These are phyloP conservation scores for Drosophila sturtevanti DNA, from an alignment of 1,140 invertebrate species.

Conservation along the genomic window DNA sequence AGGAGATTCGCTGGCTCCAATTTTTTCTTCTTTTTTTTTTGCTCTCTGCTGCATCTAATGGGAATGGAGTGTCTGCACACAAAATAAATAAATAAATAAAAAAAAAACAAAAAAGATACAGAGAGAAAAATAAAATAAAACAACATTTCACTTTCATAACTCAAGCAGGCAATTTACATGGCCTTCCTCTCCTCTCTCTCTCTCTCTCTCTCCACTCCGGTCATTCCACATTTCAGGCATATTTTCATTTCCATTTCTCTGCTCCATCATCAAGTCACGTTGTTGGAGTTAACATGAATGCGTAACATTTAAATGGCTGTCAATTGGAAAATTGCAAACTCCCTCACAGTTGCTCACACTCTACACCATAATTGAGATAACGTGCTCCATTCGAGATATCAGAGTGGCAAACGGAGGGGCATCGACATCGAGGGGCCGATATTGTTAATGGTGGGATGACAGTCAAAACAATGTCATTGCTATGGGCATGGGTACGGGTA, in stretches of 20 bases:
- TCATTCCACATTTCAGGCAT: not conserved
- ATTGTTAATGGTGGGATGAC: not conserved
- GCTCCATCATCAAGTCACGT: constrained; percentile 35
- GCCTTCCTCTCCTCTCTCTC: constrained; percentile 16
- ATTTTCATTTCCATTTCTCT: constrained; percentile 1
- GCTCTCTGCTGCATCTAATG: constrained; percentile 45
- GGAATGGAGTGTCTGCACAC: not conserved
- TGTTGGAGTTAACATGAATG: constrained; percentile 42
- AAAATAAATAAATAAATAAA: too few relatives aligned
- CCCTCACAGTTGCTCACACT: constrained; percentile 22
- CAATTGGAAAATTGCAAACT: constrained; percentile 53
- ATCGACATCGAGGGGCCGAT: not conserved
- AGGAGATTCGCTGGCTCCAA: constrained; percentile 32
- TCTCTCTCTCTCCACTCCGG: not conserved
- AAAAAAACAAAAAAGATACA: too few relatives aligned
- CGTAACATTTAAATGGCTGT: constrained; percentile 58
- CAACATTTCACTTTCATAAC: constrained; percentile 74
- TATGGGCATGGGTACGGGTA: constrained; percentile 40
- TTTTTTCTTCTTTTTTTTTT: constrained; percentile 20
- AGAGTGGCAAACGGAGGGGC: not conserved
- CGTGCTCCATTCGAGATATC: constrained; percentile 25
- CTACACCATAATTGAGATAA: constrained; percentile 45
- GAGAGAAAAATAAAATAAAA: constrained; percentile 26
- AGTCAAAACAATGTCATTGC: constrained; percentile 27
- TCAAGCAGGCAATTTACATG: constrained; percentile 70